Base-by-base conservation (phyloP, 1,140 invertebrate genomes). In the Thereuonema tuberculata region DNA sequence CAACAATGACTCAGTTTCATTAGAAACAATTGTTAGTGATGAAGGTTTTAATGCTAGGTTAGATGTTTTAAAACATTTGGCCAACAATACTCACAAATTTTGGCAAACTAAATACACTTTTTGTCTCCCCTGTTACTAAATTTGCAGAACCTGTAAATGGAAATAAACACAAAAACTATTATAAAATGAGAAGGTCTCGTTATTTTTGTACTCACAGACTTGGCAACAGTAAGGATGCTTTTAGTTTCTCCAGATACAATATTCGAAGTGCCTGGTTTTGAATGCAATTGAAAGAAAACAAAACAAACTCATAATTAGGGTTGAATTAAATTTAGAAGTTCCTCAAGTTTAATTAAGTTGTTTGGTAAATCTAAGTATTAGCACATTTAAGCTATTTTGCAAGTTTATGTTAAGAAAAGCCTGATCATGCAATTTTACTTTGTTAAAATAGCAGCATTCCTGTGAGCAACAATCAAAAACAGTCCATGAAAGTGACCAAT, bases 41-140 rank as follows among this genome's bases (percentile, higher is more conserved):
- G n/a, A n/a, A n/a, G n/a, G n/a, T n/a, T n/a, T n/a, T n/a, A n/a
- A n/a, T n/a, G n/a, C n/a, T n/a, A n/a, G n/a, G n/a, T n/a, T n/a
- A n/a, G n/a, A n/a, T n/a, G n/a, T n/a, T n/a, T n/a, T 5, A 37
- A 37, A 37, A 37, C 31, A 9, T 9, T 5, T 37, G 17, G 31
- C 31, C 5, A 37, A 17, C 5, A 37, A 17, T 37, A 37, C 31
- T 37, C 31, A 89, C 86, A 61, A 85, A 84, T 79, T 85, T 82
- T 58, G 87, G 87, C 67, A 84, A 84, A 66, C 86, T 89, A 75
- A 92, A 87, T 75, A 90, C 84, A 71, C 87, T 90, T 71, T 88
- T 90, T 1, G 85, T 89, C 74, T 91, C 87, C 56, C 89, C 87
- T 64, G 87, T 87, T 60, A 90, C 84, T 64, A 89, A 82, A 73